A percentile compares a stretch with the other conserved stretches of the same genome.
Evolutionary conservation across 1,140 invertebrate species (phyloP).

Genomic region (Drosophila pruinosa): DNA sequence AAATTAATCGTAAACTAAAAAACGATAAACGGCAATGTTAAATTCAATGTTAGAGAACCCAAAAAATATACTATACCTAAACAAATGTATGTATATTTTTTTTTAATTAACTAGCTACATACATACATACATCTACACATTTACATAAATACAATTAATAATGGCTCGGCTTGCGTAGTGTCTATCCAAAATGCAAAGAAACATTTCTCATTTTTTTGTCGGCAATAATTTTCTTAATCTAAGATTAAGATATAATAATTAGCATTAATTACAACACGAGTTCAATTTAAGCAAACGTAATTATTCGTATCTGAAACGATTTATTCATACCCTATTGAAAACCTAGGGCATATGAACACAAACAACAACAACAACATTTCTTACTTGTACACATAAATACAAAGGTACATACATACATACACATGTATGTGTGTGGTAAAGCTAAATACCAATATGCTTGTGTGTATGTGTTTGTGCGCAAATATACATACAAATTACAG

Average conservation of each 20-base stretch:
- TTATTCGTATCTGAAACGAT: neutral
- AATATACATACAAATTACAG: no score
- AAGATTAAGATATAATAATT: conserved; percentile 7
- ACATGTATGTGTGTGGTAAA: conserved; percentile 1
- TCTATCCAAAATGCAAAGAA: conserved; percentile 2
- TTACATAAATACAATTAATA: neutral
- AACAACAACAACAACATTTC: neutral
- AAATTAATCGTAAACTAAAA: neutral
- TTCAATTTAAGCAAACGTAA: conserved; percentile 10
- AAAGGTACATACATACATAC: conserved; percentile 9
- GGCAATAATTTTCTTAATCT: conserved; percentile 15
- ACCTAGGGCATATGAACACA: neutral
- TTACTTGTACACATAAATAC: conserved; percentile 7
- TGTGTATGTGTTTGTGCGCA: conserved; percentile 1
- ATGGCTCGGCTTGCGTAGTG: conserved; percentile 40
- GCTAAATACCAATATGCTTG: neutral
- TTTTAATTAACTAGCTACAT: conserved; percentile 11
- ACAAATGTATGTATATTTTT: conserved; percentile 24
- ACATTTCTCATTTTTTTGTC: conserved; percentile 8
- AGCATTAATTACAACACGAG: conserved; percentile 6
- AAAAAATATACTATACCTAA: neutral
- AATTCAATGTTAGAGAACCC: conserved; percentile 38
- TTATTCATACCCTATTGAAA: neutral
- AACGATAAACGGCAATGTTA: conserved; percentile 23
- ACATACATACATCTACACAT: neutral